phyloP scores from a whole-genome alignment of 2,888 invertebrate genomes.

The Drosophila silvestris region DNA sequence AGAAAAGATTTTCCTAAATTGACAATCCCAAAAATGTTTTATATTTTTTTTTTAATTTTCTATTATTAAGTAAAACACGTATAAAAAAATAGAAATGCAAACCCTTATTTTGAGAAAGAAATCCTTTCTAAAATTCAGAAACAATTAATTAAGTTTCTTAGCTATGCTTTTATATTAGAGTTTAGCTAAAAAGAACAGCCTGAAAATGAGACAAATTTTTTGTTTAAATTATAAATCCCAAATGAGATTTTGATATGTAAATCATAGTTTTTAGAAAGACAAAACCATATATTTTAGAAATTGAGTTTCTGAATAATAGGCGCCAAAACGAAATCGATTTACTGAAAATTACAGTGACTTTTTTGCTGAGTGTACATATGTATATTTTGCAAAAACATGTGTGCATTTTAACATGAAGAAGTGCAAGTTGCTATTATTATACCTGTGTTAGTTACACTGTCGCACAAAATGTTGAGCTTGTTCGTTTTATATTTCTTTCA shows the following conservation, averaged over 20 bases:
- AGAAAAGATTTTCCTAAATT: background rate
- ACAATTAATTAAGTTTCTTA: background rate
- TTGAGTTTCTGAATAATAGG: background rate
- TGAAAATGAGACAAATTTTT: background rate
- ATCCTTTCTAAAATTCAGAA: too few species aligned
- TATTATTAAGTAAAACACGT: too few species aligned
- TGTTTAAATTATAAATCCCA: background rate
- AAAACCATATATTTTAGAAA: background rate
- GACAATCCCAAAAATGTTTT: background rate
- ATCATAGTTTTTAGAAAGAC: background rate
- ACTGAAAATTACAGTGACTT: background rate
- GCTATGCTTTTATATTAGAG: background rate
- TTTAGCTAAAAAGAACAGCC: background rate
- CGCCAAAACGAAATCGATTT: background rate
- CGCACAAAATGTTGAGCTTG: background rate
- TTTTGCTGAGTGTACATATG: background rate
- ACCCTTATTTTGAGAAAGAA: too few species aligned
- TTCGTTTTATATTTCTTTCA: background rate
- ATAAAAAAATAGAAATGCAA: too few species aligned
- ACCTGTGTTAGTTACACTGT: conserved; percentile 35
- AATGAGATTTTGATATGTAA: background rate
- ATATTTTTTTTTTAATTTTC: too few species aligned
- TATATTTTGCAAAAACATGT: background rate
- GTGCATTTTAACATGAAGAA: conserved; percentile 13
- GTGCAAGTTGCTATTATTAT: background rate